Base-by-base conservation (phyloP, 2,797 vertebrate species). In the Ctenopoma multispine region DNA sequence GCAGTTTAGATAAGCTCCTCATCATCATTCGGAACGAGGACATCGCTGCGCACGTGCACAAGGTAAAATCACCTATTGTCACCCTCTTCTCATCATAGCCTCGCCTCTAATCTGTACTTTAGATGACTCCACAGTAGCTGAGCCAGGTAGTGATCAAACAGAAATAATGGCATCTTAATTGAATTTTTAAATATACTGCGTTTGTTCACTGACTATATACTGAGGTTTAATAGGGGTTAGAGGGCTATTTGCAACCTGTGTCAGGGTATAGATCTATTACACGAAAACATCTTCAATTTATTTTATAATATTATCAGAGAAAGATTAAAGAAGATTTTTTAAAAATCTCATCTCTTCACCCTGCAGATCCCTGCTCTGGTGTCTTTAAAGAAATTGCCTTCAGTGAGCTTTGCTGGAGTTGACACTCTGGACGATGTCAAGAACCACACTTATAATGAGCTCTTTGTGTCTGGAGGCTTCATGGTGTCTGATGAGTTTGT, bases 21-120 rank as follows among this genome's bases (percentile, higher is more conserved):
- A 97, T 99, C 92, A 98, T 99, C 90, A 99, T 99, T 90, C 96
- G 96, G 84, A 99, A 99, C 64, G 96, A 98, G 94, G 97, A 99
- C 91, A 99, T 99, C 40, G 96, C 96, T 23, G 91, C 90, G 61
- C 96, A 96, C 66, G 97, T 99, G 91, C 97, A 99, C 91, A 97
- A 96, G 97, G 98, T 99, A 93, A 4, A 3, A 21, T 24, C 31
- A 4, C 54, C 23, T n/a, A 23, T 46, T 29, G 0, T 49, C 47
- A 15, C 43, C 27, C 43, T 34, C 23, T 56, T 6, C 7, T 43
- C 12, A 4, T 41, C 17, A 43, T 12, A 12, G n/a, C 64, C 53
- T 58, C 31, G 23, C 7, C 63, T 50, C 29, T 29, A 23, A 14
- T 67, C 7, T 41, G 40, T 46, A 49, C 5, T 18, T 60, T 44